Evolutionary conservation across 2,797 vertebrate genomes (phyloP).

Genomic region (Pachyuromys duprasi): DNA sequence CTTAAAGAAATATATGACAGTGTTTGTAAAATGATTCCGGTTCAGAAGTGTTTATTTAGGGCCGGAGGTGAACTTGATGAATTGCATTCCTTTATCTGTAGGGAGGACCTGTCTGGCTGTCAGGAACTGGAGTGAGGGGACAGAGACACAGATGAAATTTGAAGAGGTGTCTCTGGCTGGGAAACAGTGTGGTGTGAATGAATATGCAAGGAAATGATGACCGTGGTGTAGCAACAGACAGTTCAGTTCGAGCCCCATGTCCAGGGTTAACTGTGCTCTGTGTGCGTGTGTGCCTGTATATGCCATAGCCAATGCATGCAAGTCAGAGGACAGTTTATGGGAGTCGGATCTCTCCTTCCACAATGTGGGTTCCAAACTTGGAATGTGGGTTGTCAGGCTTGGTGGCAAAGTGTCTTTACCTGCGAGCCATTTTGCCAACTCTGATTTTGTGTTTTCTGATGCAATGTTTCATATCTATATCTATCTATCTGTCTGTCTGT

Average conservation of each 20-base stretch:
- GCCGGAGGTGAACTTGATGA: not conserved
- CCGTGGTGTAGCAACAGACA: not conserved
- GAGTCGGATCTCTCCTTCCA: not conserved
- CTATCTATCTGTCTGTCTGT: not conserved
- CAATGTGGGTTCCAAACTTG: not conserved
- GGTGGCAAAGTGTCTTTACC: not conserved
- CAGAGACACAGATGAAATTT: not conserved
- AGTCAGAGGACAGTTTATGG: not conserved
- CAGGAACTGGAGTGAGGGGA: not conserved
- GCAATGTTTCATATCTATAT: not conserved
- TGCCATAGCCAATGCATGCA: not conserved
- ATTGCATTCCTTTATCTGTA: not conserved
- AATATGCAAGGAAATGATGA: not conserved
- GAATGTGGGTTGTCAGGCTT: not conserved
- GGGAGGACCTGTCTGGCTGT: not conserved
- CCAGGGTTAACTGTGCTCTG: not conserved
- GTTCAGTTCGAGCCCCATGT: not conserved
- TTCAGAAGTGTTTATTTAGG: not conserved
- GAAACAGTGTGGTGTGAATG: not conserved
- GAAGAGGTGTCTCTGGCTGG: not conserved
- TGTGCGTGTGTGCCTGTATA: not conserved
- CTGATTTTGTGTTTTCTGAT: constrained; percentile 12
- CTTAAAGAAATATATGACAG: constrained; percentile 22
- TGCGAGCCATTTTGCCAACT: not conserved
- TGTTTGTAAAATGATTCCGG: not conserved